Evolutionary conservation across 2,113 vertebrate species (phyloP).

Genomic region (Siniperca knerii): DNA sequence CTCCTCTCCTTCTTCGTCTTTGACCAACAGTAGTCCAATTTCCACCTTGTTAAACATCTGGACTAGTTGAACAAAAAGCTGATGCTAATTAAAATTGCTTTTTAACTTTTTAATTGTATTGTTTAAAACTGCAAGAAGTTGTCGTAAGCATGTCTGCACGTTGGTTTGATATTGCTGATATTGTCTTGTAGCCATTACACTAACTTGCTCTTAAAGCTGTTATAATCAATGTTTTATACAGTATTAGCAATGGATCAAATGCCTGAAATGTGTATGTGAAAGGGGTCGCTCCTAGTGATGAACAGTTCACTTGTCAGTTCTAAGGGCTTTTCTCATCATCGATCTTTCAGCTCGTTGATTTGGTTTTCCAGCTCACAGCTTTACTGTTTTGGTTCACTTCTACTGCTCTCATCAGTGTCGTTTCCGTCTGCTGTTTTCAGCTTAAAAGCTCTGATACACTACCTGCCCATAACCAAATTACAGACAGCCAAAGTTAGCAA

Average conservation of each 20-base stretch:
- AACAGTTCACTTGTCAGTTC: too few relatives aligned
- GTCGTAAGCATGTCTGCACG: not conserved
- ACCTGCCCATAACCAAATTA: not conserved
- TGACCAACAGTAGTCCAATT: too few relatives aligned
- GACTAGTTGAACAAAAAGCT: not conserved
- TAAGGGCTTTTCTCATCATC: too few relatives aligned
- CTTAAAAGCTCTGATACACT: not conserved
- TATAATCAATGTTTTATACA: not conserved
- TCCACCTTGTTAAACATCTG: not conserved
- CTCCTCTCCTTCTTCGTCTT: too few relatives aligned
- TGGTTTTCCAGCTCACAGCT: not conserved
- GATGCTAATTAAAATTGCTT: not conserved
- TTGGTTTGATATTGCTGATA: not conserved
- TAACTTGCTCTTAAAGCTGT: not conserved
- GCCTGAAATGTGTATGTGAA: not conserved
- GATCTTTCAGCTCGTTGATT: too few relatives aligned
- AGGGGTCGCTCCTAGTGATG: too few relatives aligned
- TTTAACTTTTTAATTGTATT: not conserved
- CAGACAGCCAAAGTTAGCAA: not conserved
- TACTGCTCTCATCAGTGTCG: not conserved
- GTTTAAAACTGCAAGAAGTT: not conserved
- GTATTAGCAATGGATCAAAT: not conserved
- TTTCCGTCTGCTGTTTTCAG: not conserved
- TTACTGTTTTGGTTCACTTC: not conserved
- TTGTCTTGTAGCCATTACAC: not conserved